Conservation (phyloP, 2,113 vertebrate genomes). For the Ictidomys tridecemlineatus region DNA sequence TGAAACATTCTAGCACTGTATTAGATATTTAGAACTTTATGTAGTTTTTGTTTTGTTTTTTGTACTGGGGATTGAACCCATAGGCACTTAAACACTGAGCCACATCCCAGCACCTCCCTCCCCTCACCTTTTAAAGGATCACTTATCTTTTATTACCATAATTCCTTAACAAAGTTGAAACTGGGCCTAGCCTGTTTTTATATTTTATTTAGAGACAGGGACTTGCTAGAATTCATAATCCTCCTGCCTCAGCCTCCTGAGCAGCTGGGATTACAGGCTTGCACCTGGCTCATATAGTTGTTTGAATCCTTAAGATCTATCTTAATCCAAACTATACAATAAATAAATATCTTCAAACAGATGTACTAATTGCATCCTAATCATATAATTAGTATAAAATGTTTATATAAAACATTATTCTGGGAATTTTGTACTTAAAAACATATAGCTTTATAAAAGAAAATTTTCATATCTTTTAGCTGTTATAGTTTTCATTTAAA, state of each 20-base stretch:
- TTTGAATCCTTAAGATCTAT: constrained; percentile 37
- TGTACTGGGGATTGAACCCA: too few species aligned
- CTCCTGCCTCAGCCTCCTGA: too few species aligned
- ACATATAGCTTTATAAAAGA: constrained; percentile 39
- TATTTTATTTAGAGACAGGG: too few species aligned
- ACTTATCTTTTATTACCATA: too few species aligned
- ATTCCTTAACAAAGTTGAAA: too few species aligned
- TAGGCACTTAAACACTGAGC: too few species aligned
- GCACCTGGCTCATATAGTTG: neutral
- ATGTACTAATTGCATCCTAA: constrained; percentile 35
- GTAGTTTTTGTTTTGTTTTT: neutral
- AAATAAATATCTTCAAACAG: constrained; percentile 47
- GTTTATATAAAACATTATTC: constrained; percentile 47
- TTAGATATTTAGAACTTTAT: constrained; percentile 31
- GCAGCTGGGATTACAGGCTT: too few species aligned
- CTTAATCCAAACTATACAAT: neutral
- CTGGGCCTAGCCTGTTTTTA: too few species aligned
- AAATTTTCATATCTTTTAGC: constrained; percentile 35
- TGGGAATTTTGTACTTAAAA: constrained; percentile 51
- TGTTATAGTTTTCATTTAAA: constrained; percentile 48
- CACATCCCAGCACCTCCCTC: too few species aligned
- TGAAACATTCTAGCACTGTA: constrained; percentile 13
- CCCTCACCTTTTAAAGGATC: too few species aligned
- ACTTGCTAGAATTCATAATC: too few species aligned
- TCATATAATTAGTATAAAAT: constrained; percentile 42